phyloP scores from a whole-genome alignment of 1,140 invertebrate species.

The Dufourea novaeangliae region DNA sequence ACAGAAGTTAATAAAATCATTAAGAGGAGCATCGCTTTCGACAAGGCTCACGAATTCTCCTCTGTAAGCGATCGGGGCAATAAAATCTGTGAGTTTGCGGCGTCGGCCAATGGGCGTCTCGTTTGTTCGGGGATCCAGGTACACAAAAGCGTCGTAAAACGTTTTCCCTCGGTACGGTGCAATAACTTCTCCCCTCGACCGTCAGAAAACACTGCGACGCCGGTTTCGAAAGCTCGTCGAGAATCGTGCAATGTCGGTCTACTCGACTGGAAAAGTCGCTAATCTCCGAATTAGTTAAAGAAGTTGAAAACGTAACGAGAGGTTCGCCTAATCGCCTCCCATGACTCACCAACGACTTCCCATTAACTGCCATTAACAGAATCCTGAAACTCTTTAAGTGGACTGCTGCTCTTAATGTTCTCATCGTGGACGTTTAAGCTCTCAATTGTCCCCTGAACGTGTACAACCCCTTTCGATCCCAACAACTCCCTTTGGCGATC shows the following conservation, averaged over 20 bases:
- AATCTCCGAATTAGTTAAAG: background rate
- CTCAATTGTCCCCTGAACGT: background rate
- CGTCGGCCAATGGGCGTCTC: too few species aligned
- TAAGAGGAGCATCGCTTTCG: background rate
- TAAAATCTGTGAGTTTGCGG: slow-evolving; percentile 11
- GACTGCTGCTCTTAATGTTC: background rate
- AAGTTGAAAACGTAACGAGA: background rate
- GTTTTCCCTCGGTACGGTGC: background rate
- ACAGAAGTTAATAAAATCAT: slow-evolving; percentile 12
- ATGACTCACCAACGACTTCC: slow-evolving; percentile 10
- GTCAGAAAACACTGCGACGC: background rate
- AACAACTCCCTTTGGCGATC: background rate
- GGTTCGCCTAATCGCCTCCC: background rate
- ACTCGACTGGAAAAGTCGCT: background rate
- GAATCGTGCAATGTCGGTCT: too few species aligned
- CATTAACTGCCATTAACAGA: slow-evolving; percentile 26
- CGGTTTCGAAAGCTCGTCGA: background rate
- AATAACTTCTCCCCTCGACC: background rate
- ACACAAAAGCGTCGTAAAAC: background rate
- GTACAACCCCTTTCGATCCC: background rate
- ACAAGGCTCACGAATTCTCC: background rate
- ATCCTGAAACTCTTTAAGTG: background rate
- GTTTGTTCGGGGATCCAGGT: slow-evolving; percentile 9
- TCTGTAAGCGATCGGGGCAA: slow-evolving; percentile 11
- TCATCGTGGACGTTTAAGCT: background rate